Conservation (phyloP, 2,797 vertebrate genomes). For the Falco columbarius region DNA sequence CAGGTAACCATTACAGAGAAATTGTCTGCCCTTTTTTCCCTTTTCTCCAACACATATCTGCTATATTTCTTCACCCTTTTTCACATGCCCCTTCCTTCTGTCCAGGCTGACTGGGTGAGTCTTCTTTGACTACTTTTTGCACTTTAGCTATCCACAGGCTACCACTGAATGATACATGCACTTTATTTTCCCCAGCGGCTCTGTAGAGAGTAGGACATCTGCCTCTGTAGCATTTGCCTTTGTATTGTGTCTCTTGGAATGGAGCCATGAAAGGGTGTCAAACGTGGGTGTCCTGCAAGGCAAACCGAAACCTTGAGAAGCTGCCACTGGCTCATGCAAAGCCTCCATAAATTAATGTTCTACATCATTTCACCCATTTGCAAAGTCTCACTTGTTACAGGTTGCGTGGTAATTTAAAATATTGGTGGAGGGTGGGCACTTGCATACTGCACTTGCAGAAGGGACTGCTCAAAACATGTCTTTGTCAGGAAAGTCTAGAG, state of each 20-base stretch:
- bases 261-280: background rate
- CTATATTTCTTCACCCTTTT: background rate
- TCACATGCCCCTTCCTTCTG: background rate
- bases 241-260: background rate
- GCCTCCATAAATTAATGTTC: slow-evolving; percentile 24
- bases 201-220: background rate
- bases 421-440: background rate
- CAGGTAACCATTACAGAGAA: background rate
- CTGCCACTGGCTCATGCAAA: background rate
- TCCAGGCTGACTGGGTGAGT: background rate
- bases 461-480: background rate
- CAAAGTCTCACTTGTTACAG: background rate
- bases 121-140: background rate
- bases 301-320: background rate
- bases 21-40: background rate
- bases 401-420: background rate
- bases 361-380: slow-evolving; percentile 2
- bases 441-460: background rate
- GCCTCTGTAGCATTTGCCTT: background rate
- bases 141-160: background rate
- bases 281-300: background rate
- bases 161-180: rapidly evolving
- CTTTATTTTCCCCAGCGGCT: background rate
- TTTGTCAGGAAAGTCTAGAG: background rate
- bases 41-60: background rate